phyloP scores from a whole-genome alignment of 2,113 vertebrate genomes.

The Notothenia rossii region DNA sequence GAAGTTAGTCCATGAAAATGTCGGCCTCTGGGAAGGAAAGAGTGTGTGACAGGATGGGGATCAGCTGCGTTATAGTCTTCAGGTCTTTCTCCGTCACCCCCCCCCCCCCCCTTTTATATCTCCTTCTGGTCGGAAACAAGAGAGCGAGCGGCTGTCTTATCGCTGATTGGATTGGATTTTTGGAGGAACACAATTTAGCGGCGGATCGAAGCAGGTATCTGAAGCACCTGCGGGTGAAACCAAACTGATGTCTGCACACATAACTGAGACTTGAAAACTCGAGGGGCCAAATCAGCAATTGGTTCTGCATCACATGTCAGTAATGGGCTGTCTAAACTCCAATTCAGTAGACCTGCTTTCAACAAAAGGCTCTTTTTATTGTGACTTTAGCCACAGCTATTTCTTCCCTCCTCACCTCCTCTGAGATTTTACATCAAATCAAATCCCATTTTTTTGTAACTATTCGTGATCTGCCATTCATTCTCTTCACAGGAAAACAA shows the following conservation, averaged over 20 bases:
- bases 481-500: too few relatives aligned
- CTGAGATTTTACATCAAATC: too few relatives aligned
- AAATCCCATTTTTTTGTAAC: too few relatives aligned
- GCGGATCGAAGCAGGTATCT: conserved; percentile 49
- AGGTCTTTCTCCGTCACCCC: conserved; percentile 47
- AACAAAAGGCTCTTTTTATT: conserved; percentile 39
- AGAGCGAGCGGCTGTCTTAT: conserved; percentile 47
- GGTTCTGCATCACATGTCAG: conserved; percentile 57
- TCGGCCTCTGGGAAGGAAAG: not conserved
- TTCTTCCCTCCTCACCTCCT: too few relatives aligned
- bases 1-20: not conserved
- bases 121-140: conserved; percentile 44
- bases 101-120: too few relatives aligned
- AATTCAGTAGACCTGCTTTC: conserved; percentile 27
- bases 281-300: conserved; percentile 37
- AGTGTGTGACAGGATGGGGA: conserved; percentile 75
- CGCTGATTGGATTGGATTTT: conserved; percentile 85
- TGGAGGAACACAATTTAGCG: conserved; percentile 84
- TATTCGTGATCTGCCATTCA: too few relatives aligned
- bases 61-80: conserved; percentile 77
- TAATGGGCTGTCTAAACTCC: conserved; percentile 55
- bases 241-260: conserved; percentile 29
- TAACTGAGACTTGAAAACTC: conserved; percentile 27
- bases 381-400: not conserved
- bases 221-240: conserved; percentile 27